These are phyloP conservation scores for Chrysoperla carnea DNA, from an alignment of 1,140 invertebrate genomes.

Conservation along the genomic window DNA sequence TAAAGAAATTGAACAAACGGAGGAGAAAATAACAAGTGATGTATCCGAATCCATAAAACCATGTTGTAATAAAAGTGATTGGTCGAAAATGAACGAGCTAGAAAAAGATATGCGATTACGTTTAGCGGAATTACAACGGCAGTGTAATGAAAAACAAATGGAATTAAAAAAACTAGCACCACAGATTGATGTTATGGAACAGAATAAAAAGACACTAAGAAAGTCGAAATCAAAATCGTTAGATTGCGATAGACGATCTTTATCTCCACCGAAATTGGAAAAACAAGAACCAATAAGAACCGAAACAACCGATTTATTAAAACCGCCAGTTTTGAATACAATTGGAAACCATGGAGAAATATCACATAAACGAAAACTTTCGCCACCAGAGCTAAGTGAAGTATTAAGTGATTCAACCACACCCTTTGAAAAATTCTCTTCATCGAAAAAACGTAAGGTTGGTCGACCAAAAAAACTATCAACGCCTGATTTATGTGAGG, in stretches of 20 bases:
- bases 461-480: conserved; percentile 60
- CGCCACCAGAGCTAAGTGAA: background rate
- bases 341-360: background rate
- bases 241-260: conserved; percentile 12
- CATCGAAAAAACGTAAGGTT: conserved; percentile 67
- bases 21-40: too few relatives aligned
- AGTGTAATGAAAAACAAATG: conserved; percentile 66
- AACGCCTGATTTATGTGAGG: conserved; percentile 32
- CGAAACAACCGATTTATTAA: conserved; percentile 14
- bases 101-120: conserved; percentile 63
- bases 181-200: conserved; percentile 14
- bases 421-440: conserved; percentile 22
- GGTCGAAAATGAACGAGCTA: conserved; percentile 47
- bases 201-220: conserved; percentile 21
- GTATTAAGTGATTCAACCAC: conserved; percentile 5
- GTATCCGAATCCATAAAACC: conserved; percentile 11
- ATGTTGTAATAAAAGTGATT: conserved; percentile 20
- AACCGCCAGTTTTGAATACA: conserved; percentile 15
- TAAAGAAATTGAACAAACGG: too few relatives aligned
- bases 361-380: background rate
- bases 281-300: conserved; percentile 14
- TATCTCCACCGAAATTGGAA: conserved; percentile 21
- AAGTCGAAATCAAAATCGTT: conserved; percentile 13
- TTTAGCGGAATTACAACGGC: conserved; percentile 58
- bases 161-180: conserved; percentile 53